These are phyloP conservation scores for Poeciliopsis retropinna DNA, from an alignment of 2,113 vertebrate genomes.

Conservation along the genomic window DNA sequence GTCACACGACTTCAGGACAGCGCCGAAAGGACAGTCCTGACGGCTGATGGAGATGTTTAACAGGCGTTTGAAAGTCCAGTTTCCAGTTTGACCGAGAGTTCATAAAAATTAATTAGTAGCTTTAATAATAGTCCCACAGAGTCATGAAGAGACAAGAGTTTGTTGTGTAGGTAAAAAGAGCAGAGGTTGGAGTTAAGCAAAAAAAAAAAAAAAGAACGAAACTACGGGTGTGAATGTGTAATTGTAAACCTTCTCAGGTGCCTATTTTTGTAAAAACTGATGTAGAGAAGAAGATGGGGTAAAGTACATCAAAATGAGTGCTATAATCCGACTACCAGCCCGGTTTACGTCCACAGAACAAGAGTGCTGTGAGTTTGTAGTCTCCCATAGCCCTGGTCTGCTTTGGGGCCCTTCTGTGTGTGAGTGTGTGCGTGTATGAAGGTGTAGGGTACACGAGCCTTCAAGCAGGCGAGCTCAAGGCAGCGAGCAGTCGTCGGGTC, in stretches of 20 bases:
- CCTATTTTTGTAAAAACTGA: constrained; percentile 53
- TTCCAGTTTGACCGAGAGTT: constrained; percentile 39
- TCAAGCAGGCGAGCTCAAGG: constrained; percentile 79
- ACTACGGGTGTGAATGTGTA: constrained; percentile 38
- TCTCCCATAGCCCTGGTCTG: constrained; percentile 66
- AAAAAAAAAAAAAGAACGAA: constrained; percentile 26
- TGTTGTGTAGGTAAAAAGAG: constrained; percentile 33
- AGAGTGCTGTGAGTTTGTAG: constrained; percentile 45
- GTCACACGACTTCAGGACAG: constrained; percentile 66
- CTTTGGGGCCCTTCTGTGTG: constrained; percentile 26
- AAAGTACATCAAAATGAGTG: constrained; percentile 44
- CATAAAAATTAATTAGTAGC: constrained; percentile 34
- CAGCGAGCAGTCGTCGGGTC: constrained; percentile 85
- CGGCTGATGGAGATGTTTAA: constrained; percentile 52
- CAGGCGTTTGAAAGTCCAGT: constrained; percentile 38
- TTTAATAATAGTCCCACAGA: constrained; percentile 45
- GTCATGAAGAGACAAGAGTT: constrained; percentile 28
- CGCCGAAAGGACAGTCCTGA: constrained; percentile 10
- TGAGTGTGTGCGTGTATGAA: constrained; percentile 30
- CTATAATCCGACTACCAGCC: constrained; percentile 60
- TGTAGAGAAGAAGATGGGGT: constrained; percentile 15
- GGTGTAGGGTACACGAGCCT: constrained; percentile 15
- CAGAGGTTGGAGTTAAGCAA: constrained; percentile 35
- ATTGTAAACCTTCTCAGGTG: constrained; percentile 54
- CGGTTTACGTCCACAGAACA: constrained; percentile 53